phyloP scores from a whole-genome alignment of 2,888 invertebrate species.

The Schizotus pectinicornis region DNA sequence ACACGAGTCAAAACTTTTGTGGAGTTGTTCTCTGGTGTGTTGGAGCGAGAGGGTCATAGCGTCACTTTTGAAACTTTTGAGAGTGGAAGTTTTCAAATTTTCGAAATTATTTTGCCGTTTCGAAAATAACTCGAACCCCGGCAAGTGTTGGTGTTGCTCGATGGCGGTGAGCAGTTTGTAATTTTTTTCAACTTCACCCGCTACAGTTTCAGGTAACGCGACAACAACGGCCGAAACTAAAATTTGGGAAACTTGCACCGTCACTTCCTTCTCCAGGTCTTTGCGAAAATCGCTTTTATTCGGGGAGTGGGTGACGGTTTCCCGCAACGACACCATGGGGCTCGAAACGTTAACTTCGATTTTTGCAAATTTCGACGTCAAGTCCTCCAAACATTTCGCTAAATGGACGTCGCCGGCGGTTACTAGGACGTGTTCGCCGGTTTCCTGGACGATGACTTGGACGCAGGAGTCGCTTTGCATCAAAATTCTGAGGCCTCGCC shows the following conservation, averaged over 20 bases:
- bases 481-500: conserved; percentile 80
- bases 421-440: conserved; percentile 92
- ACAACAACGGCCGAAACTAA: conserved; percentile 75
- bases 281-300: conserved; percentile 84
- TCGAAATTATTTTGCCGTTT: conserved; percentile 46
- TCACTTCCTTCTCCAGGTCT: conserved; percentile 53
- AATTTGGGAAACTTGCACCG: conserved; percentile 35
- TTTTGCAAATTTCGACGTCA: conserved; percentile 81
- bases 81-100: conserved; percentile 19
- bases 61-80: conserved; percentile 44
- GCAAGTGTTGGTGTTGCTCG: conserved; percentile 50
- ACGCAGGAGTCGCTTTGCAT: conserved; percentile 97
- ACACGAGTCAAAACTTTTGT: conserved; percentile 64
- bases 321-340: conserved; percentile 95
- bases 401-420: conserved; percentile 98
- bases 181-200: conserved; percentile 74
- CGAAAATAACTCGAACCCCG: conserved; percentile 44
- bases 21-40: conserved; percentile 63
- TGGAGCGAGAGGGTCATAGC: conserved; percentile 36
- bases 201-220: conserved; percentile 76
- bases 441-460: conserved; percentile 86
- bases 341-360: conserved; percentile 89
- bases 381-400: conserved; percentile 92
- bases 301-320: conserved; percentile 83
- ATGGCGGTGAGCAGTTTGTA: conserved; percentile 73